Percentiles rank a stretch among this genome's conserved stretches.
These are phyloP conservation scores for Valencia hispanica DNA, from an alignment of 2,797 vertebrate species.

Conservation along the genomic window DNA sequence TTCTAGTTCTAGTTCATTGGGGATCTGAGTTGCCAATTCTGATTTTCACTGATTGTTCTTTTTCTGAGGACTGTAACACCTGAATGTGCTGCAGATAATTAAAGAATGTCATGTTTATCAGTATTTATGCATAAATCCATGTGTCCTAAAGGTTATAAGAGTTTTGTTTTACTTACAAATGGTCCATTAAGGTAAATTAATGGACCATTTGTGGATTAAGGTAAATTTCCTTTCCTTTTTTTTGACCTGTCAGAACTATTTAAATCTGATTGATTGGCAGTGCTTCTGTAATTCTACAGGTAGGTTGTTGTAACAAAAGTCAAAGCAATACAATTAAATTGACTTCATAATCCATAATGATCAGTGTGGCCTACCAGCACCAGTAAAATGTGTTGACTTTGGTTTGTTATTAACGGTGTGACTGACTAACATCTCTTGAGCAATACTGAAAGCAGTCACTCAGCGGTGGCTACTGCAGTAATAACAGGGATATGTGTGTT, in stretches of 20 bases:
- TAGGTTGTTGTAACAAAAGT: slow-evolving; percentile 27
- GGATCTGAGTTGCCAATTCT: neutral
- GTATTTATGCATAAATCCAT: neutral
- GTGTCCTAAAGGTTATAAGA: neutral
- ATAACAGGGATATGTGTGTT: slow-evolving; percentile 78
- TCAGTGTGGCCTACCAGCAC: slow-evolving; percentile 36
- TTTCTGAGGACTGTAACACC: neutral
- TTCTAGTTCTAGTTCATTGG: neutral
- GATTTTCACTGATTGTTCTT: neutral
- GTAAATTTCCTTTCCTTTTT: no score
- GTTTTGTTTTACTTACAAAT: neutral
- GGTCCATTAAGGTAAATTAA: neutral
- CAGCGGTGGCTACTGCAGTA: slow-evolving; percentile 67
- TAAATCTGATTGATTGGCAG: neutral
- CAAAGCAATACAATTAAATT: slow-evolving; percentile 40
- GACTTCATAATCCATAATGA: slow-evolving; percentile 51
- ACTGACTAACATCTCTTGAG: slow-evolving; percentile 66
- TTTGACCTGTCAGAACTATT: neutral
- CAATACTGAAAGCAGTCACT: slow-evolving; percentile 77
- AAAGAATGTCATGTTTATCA: neutral
- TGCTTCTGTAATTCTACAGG: slow-evolving; percentile 30
- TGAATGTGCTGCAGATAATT: neutral
- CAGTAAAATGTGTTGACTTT: slow-evolving; percentile 52
- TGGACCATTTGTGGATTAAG: no score
- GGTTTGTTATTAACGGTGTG: slow-evolving; percentile 63